Evolutionary conservation across 2,797 vertebrate species (phyloP).

Genomic region (Coregonus sp.): DNA sequence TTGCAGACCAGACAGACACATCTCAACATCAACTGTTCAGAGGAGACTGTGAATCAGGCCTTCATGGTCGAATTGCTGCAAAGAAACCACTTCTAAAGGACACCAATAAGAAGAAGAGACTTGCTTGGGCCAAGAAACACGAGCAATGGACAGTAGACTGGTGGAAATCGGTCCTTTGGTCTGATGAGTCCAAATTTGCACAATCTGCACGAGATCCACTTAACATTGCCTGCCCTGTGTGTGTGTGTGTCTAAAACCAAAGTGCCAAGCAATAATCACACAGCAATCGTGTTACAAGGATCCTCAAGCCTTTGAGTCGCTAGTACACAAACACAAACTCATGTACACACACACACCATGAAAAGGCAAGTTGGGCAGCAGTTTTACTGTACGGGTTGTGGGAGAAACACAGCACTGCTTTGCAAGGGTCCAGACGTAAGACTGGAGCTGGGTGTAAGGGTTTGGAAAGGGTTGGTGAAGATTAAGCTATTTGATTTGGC

Average conservation of each 20-base stretch:
- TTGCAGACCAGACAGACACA: no score
- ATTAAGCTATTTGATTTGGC: no score
- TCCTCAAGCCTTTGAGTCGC: conserved; percentile 32
- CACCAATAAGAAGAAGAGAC: no score
- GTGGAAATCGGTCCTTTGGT: no score
- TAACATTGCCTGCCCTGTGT: background rate
- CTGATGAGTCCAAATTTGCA: background rate
- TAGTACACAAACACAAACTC: conserved; percentile 30
- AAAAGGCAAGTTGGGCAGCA: conserved; percentile 54
- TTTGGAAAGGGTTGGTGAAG: background rate
- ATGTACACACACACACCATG: conserved; percentile 22
- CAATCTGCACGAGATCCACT: conserved; percentile 36
- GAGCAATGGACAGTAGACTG: no score
- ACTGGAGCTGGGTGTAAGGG: background rate
- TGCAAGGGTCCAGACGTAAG: no score
- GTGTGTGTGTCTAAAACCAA: conserved; percentile 7
- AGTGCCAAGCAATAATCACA: conserved; percentile 56
- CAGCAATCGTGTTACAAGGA: conserved; percentile 65
- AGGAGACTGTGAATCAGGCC: no score
- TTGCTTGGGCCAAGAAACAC: no score
- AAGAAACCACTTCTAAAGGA: no score
- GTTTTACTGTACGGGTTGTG: conserved; percentile 56
- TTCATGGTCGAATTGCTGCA: no score
- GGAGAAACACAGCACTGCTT: conserved; percentile 40
- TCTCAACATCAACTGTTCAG: no score